Percentiles rank a stretch among this genome's conserved stretches.
Conservation (phyloP, 1,140 invertebrate species). For the Pseudomyrmex concolor region DNA sequence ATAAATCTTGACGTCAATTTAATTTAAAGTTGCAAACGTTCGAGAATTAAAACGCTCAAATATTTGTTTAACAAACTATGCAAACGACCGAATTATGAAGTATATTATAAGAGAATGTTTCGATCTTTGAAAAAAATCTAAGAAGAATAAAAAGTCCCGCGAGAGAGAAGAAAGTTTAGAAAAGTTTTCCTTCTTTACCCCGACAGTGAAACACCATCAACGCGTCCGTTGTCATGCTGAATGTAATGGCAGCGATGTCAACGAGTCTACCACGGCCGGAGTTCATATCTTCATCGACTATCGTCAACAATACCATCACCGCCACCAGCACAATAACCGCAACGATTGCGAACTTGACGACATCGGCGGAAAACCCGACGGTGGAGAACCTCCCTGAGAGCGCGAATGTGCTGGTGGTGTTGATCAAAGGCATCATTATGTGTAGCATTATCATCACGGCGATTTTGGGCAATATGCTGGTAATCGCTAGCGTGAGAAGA, state of each 20-base stretch:
- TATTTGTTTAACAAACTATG: too few species aligned
- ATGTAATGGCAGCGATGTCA: conserved; percentile 81
- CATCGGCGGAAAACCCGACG: conserved; percentile 78
- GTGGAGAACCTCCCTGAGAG: conserved; percentile 80
- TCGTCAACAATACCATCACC: conserved; percentile 29
- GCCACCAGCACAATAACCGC: conserved; percentile 59
- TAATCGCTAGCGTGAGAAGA: conserved; percentile 92
- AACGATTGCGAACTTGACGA: conserved; percentile 72
- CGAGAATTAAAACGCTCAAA: too few species aligned
- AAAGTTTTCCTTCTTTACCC: neutral
- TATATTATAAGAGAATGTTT: too few species aligned
- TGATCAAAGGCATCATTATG: conserved; percentile 91
- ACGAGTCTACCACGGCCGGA: conserved; percentile 78
- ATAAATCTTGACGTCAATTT: too few species aligned
- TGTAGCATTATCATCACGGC: conserved; percentile 94
- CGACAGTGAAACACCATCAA: conserved; percentile 3
- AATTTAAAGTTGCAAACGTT: too few species aligned
- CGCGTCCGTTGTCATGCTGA: conserved; percentile 75
- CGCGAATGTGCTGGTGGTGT: conserved; percentile 84
- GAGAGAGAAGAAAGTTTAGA: neutral
- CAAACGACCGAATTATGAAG: too few species aligned
- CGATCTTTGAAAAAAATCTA: too few species aligned
- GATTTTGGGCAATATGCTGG: conserved; percentile 94
- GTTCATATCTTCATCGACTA: conserved; percentile 65
- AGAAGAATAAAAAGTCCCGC: too few species aligned